Evolutionary conservation across 2,888 invertebrate genomes (phyloP).

Genomic region (Spisula solida): DNA sequence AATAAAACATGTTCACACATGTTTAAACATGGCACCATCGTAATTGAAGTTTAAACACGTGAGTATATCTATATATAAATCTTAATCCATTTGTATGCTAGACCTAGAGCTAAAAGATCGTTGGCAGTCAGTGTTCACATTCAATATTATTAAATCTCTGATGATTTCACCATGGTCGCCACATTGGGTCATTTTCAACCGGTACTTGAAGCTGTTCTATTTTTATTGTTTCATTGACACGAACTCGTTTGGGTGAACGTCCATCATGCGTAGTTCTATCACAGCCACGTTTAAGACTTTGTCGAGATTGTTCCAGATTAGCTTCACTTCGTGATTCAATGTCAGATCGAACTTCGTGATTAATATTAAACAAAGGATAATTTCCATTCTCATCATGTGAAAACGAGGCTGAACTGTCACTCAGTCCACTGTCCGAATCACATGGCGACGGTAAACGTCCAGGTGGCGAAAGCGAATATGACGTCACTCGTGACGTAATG

Average conservation of each 20-base stretch:
- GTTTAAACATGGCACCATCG: too few species aligned
- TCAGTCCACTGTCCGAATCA: constrained; percentile 71
- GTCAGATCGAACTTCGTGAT: constrained; percentile 36
- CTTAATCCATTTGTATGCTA: too few species aligned
- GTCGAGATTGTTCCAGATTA: constrained; percentile 24
- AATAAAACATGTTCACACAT: too few species aligned
- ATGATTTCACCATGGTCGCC: constrained; percentile 70
- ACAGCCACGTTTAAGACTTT: constrained; percentile 53
- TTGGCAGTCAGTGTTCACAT: too few species aligned
- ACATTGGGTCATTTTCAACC: constrained; percentile 55
- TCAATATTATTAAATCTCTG: neutral
- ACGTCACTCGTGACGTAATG: constrained; percentile 24
- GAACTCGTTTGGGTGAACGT: constrained; percentile 40
- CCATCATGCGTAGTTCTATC: constrained; percentile 33
- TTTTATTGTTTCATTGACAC: neutral
- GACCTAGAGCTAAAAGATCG: too few species aligned
- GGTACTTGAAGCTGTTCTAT: neutral
- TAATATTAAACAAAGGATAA: constrained; percentile 66
- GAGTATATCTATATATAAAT: too few species aligned
- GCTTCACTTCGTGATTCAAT: neutral
- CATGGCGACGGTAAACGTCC: constrained; percentile 65
- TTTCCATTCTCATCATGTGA: constrained; percentile 72
- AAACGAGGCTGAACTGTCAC: constrained; percentile 66
- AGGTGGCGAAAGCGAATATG: constrained; percentile 47
- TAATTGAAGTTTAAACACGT: too few species aligned